These are phyloP conservation scores for Dasysyrphus albostriatus DNA, from an alignment of 2,888 invertebrate genomes.

Conservation along the genomic window DNA sequence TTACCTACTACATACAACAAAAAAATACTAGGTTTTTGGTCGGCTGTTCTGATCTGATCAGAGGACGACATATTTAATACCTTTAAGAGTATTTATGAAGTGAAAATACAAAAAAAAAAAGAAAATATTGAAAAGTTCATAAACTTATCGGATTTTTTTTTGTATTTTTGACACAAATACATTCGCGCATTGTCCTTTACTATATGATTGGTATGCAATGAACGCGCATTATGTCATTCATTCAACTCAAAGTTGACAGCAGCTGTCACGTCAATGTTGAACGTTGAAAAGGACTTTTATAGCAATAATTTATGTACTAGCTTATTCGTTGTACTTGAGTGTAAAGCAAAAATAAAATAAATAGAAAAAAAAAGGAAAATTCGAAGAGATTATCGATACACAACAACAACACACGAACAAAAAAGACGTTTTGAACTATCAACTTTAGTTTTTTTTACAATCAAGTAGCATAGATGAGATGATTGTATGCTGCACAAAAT, in stretches of 20 bases:
- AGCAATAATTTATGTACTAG: conserved; percentile 53
- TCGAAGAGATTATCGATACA: not conserved
- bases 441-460: not conserved
- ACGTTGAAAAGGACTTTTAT: conserved; percentile 41
- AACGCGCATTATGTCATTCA: conserved; percentile 53
- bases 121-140: not conserved
- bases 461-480: not conserved
- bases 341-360: conserved; percentile 22
- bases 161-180: conserved; percentile 25
- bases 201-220: conserved; percentile 11
- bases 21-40: not conserved
- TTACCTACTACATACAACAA: conserved; percentile 6
- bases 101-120: conserved; percentile 2
- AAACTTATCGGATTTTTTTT: conserved; percentile 40
- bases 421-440: not conserved
- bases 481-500: too few species aligned
- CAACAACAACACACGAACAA: not conserved
- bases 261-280: conserved; percentile 64
- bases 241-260: conserved; percentile 69
- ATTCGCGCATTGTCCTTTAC: conserved; percentile 5
- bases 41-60: not conserved
- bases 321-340: conserved; percentile 38
- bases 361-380: not conserved
- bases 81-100: conserved; percentile 45
- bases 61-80: conserved; percentile 56